These are phyloP conservation scores for Drosophila greeni DNA, from an alignment of 2,888 invertebrate genomes.

Conservation along the genomic window DNA sequence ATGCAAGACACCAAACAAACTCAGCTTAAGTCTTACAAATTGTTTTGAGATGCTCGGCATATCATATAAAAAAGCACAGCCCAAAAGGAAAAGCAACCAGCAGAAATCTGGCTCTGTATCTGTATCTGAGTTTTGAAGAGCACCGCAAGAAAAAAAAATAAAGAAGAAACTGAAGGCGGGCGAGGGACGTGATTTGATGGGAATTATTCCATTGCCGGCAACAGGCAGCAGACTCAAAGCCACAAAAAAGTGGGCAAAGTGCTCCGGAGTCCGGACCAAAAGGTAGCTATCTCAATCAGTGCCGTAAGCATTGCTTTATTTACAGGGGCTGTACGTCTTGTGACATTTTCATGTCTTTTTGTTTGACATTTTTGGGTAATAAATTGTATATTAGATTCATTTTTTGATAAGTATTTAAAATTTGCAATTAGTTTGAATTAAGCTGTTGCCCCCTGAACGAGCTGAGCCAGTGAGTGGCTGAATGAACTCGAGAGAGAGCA, in stretches of 20 bases:
- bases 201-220: constrained; percentile 57
- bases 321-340: not conserved
- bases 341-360: not conserved
- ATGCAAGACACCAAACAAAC: constrained; percentile 67
- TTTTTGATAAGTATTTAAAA: no score
- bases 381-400: not conserved
- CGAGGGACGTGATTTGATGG: constrained; percentile 66
- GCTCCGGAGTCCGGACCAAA: constrained; percentile 31
- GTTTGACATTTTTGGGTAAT: no score
- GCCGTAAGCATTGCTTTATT: not conserved
- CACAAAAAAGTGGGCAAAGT: constrained; percentile 39
- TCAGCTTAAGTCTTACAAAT: constrained; percentile 66
- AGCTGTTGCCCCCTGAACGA: no score
- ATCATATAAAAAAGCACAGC: constrained; percentile 46
- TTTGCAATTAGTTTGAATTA: no score
- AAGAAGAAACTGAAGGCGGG: not conserved
- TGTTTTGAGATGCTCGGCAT: constrained; percentile 67
- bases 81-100: constrained; percentile 16
- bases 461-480: no score
- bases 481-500: not conserved
- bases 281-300: constrained; percentile 26
- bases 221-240: constrained; percentile 35
- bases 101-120: constrained; percentile 36
- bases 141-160: constrained; percentile 50
- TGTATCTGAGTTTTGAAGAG: constrained; percentile 67